phyloP scores from a whole-genome alignment of 2,113 vertebrate genomes.

The Chauna torquata region DNA sequence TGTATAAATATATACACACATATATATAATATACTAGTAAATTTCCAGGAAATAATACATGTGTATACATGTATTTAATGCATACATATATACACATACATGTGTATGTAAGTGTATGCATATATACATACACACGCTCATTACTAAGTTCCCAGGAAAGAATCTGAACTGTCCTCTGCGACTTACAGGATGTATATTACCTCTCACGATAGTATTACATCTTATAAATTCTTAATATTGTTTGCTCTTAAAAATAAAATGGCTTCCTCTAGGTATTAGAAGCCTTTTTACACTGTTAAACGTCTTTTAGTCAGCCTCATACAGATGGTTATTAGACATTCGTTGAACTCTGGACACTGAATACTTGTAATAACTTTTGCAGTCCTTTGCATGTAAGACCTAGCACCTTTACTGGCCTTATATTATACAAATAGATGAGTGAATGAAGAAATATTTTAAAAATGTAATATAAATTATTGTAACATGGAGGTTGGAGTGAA shows the following conservation, averaged over 20 bases:
- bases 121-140: background rate
- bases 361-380: background rate
- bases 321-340: background rate
- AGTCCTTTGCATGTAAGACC: background rate
- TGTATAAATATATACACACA: rapidly evolving
- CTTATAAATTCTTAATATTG: background rate
- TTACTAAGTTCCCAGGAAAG: background rate
- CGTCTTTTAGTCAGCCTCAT: slow-evolving; percentile 13
- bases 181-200: background rate
- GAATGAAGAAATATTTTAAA: background rate
- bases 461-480: background rate
- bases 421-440: background rate
- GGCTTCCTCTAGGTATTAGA: slow-evolving; percentile 30
- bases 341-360: background rate
- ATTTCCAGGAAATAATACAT: background rate
- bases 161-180: background rate
- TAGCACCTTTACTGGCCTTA: background rate
- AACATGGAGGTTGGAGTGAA: background rate
- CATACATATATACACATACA: background rate
- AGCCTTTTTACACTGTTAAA: slow-evolving; percentile 7
- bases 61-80: rapidly evolving
- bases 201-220: background rate
- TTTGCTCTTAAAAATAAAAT: slow-evolving; percentile 56
- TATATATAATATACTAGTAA: background rate
- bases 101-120: rapidly evolving